Evolutionary conservation across 2,113 vertebrate species (phyloP), one percentile per base, ranked within the genome.

Genomic region (Rousettus leschenaultii): DNA sequence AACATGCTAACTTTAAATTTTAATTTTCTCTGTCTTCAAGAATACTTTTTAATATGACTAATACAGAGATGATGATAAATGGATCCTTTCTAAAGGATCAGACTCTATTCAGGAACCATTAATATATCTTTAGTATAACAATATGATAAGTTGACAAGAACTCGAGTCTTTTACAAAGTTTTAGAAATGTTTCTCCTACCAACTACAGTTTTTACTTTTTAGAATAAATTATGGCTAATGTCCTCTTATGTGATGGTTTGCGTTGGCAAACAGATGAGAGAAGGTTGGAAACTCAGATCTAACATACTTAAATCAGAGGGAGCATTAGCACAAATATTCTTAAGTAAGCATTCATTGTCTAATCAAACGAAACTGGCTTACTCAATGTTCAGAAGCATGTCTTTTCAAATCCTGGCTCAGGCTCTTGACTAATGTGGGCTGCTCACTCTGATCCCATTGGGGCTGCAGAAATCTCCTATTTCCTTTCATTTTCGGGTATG

Each of bases 401-500:
- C 70, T 92, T 97, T 97, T 94, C 94, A 98, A 97, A 98, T 96
- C 97, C 93, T 91, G 68, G 79, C 92, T 97, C 96, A 97, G 95
- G 77, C 82, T 51, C 93, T 95, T 71, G 38, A 96, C 73, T 98
- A 53, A 66, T 71, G 5, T 95, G 70, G 48, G 53, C 90, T 77
- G 0, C 79, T 96, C 45, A 89, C 48, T 95, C 57, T 95, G 91
- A 97, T 96, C 97, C 96, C 68, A 0, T 4, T n/a, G 89, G 35
- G 63, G 26, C 95, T 93, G 8, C 61, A 97, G 96, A 98, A 98
- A 97, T 19, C 63, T 96, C n/a, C 94, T 63, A 73, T 96, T 97
- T 98, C 61, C 82, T 98, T 97, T 98, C 88, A 89, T 96, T 84
- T 95, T 90, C 43, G 7, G 65, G 78, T 73, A 93, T 91, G 91